Evolutionary conservation across 2,113 vertebrate genomes (phyloP), one percentile per base, ranked within the genome.

Genomic region (Murina feae): DNA sequence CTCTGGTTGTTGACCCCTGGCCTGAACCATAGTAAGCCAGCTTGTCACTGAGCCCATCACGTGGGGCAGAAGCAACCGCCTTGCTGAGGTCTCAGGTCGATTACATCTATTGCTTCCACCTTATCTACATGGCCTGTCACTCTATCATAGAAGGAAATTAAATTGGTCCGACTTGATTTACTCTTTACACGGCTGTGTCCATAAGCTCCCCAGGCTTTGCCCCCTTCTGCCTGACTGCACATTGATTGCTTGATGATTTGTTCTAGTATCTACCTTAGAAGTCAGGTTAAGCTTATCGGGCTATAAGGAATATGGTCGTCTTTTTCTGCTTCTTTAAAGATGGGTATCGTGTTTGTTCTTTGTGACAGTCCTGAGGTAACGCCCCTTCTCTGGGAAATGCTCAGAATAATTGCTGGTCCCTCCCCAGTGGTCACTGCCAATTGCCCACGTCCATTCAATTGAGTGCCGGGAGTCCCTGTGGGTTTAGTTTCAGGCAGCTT

Each of bases 41-140:
- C 79, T 93, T 95, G 95, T 96, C 91, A 86, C 91, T 23, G 88
- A 95, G 90, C 75, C 71, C 0, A 5, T 96, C 97, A 95, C 17
- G 4, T 93, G 92, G 89, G 78, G 20, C 90, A 78, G 88, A 88
- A 94, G 93, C 95, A 90, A 89, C 95, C 66, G 95, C 78, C 90
- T 96, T 21, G 81, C 93, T 84, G 95, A 95, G 90, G 75, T 93
- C 93, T 93, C 92, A 63, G 95, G 95, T 96, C 58, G 97, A 97
- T 97, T 97, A 76, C 95, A 96, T 97, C 97, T 95, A 95, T 97
- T 95, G 97, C 97, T 96, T 93, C 81, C 82, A 88, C 95, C 95
- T 97, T 97, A 97, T 97, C 97, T 97, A 95, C 97, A 97, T 97
- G 96, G 86, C 74, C 97, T 96, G 97, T 96, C 97, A 97, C 95